Base-by-base conservation (phyloP, 2,797 vertebrate species). In the Lagodon rhomboides region DNA sequence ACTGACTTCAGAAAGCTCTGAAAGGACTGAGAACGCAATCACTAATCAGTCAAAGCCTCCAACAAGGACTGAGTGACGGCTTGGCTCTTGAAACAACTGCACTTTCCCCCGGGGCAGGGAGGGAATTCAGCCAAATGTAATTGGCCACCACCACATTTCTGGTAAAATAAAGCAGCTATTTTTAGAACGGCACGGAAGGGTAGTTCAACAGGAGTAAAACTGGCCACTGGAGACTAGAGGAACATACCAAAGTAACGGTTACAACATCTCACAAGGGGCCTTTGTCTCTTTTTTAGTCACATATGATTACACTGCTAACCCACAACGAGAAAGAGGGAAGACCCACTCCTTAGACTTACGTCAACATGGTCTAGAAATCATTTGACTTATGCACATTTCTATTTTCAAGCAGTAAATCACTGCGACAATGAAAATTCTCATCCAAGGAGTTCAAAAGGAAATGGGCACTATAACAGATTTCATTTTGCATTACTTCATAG, bases 121-220 rank as follows among this genome's bases (percentile, higher is more conserved):
- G 55, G 60, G 67, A 81, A 78, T 77, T 63, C 67, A 81, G 75
- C 69, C 74, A 85, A 75, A 76, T 77, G 69, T 79, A 88, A 91
- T 64, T 79, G 77, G 70, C 72, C 77, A 70, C 58, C 38, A 46
- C 50, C 58, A 80, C 68, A 75, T 83, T 92, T 76, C 80, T 75
- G 41, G 67, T 86, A 22, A 77, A 87, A 87, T 73, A 71, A 86
- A 83, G 54, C 18, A 27, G 38, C 66, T 91, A 87, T 87, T 89
- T 89, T 88, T 89, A 83, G 84, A 88, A 87, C 50, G 74, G 64
- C 66, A 61, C 0, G 1, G 64, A 87, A 85, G 85, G 69, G 30
- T 56, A 1, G 43, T 55, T 75, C 67, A 68, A 76, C 63, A 62
- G 72, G 73, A 82, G 62, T 47, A 53, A 64, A 87, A 87, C 75